Evolutionary conservation across 2,888 invertebrate species (phyloP), one percentile per base, ranked within the genome.

Genomic region (Anticlea derivata): DNA sequence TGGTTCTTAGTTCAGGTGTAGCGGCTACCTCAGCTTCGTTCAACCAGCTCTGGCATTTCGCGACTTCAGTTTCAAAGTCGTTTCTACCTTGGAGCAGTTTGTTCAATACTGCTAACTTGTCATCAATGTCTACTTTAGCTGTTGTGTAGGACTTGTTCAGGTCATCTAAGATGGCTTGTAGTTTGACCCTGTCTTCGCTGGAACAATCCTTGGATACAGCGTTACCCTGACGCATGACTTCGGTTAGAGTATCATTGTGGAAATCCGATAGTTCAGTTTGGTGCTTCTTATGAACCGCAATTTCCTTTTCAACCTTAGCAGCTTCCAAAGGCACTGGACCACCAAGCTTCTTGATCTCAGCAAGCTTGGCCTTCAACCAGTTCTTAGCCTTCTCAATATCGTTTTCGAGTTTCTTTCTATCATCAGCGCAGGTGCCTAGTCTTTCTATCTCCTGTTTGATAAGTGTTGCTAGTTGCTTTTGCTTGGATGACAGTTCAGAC

Each of bases 1-100:
- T 94, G 11, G 95, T 93, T 31, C 96, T 93, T 2, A 97, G 88
- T 70, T 97, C 97, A 23, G 95, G 93, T 6, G 95, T 94, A 0
- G 96, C 95, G 1, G 96, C 95, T 0, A 96, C 95, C 80, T 98
- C 97, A 20, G 96, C 96, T 84, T 98, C 96, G 63, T 96, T 95
- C 27, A 98, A 89, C 98, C 98, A 98, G 65, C 95, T 94, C 59
- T 95, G 94, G 73, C 96, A 95, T 67, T 94, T 94, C 49, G 95
- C 95, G 37, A 96, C 92, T 53, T 96, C 95, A 31, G 92, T 92
- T 82, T 98, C 98, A 66, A 97, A 96, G 35, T 95, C 93, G 68
- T 94, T 95, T 53, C 98, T 93, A 7, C 95, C 94, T 76, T 95
- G 94, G 7, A 96, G 83, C 7, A 96, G 88, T 81, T 95, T 95